Base-by-base conservation (phyloP, 30 jellyfish, hydroid and myxozoan species). In the Calvadosia cruxmelitensis region DNA sequence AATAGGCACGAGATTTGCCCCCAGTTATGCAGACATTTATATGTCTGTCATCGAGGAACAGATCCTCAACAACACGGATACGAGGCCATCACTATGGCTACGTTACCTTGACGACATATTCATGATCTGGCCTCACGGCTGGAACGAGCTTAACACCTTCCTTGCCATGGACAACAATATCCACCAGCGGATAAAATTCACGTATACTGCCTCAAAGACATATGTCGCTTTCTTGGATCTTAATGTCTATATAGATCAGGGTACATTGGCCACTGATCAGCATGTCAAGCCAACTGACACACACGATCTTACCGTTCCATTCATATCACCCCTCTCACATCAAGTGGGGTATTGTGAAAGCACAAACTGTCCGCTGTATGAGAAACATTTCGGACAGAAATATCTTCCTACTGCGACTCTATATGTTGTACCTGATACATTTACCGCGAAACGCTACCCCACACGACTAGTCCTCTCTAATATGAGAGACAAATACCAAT, bases 51-150 rank as follows among this genome's bases (percentile, higher is more conserved):
- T 78, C 64, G 92, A 78, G 70, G 84, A 78, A 63, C 69, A 29
- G 1, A 25, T 57, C 74, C 50, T 70, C 67, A 33, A 42, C 31
- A 27, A 80, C 88, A 29, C 25, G 34, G 15, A 53, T 68, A 3
- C 52, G n/a, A 67, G 64, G 31, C 26, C 69, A 67, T 68, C 66
- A 74, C 64, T 16, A 29, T 0, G 10, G 52, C 36, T 68, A 50
- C 80, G 92, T 34, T 63, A 49, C 72, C 69, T 78, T 51, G 78
- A 78, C 31, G 84, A 78, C 66, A 78, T 78, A 16, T 69, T 70
- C 83, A 64, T 63, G 26, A 78, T 64, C 13, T 78, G 49, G 51
- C 34, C 77, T 0, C 50, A 16, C 25, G 49, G 34, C 2, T 69
- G 70, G 64, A 25, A 71, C 34, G 35, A 33, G 52, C 63, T 70